These are phyloP conservation scores for Thymelicus sylvestris DNA, from an alignment of 2,888 invertebrate genomes.

Conservation along the genomic window DNA sequence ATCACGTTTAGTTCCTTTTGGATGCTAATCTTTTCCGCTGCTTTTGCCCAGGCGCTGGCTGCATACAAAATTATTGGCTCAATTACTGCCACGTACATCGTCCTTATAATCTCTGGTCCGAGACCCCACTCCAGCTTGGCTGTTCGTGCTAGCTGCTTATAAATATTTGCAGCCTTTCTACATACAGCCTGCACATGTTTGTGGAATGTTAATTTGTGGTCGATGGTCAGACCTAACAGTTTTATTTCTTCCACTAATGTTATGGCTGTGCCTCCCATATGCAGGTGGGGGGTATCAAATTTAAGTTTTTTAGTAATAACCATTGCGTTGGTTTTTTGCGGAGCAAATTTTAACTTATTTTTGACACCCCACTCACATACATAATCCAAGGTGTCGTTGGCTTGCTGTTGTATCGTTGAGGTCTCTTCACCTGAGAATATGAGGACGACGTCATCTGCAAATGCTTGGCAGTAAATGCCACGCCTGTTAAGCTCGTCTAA, in stretches of 20 bases:
- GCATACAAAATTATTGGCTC: neutral
- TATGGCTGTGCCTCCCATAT: too few relatives aligned
- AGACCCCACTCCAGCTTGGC: neutral
- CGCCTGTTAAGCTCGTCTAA: neutral
- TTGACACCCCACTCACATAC: neutral
- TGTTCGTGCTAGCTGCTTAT: neutral
- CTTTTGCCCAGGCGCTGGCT: neutral
- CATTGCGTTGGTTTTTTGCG: too few relatives aligned
- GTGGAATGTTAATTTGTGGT: neutral
- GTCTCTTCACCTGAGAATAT: neutral
- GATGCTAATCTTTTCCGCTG: neutral
- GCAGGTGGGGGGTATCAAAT: too few relatives aligned
- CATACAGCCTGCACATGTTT: neutral
- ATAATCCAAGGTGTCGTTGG: neutral
- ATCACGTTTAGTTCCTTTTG: neutral
- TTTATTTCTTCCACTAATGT: too few relatives aligned
- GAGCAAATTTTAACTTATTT: too few relatives aligned
- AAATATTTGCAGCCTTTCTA: neutral
- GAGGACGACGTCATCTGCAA: neutral
- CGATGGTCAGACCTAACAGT: neutral
- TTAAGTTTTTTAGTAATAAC: too few relatives aligned
- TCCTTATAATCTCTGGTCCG: neutral
- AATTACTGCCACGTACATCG: neutral
- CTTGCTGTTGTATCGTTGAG: too few relatives aligned
- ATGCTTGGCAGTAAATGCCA: slow-evolving; percentile 2